Conservation (phyloP, 2,888 invertebrate genomes). For the Spilarctia lutea region DNA sequence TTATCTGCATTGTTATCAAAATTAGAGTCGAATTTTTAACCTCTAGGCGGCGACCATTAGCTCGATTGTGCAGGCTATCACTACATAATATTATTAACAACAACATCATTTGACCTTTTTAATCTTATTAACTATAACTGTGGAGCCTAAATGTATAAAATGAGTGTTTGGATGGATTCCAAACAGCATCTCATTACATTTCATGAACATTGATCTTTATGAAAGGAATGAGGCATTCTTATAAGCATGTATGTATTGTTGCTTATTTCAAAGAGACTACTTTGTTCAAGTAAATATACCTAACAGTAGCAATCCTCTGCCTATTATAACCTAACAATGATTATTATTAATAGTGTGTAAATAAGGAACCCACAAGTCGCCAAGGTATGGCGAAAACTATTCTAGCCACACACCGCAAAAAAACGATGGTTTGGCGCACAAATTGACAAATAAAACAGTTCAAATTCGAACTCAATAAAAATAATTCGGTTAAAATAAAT, state of each 20-base stretch:
- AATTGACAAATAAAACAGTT: background rate
- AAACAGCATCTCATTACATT: background rate
- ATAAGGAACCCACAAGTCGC: background rate
- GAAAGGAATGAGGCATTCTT: background rate
- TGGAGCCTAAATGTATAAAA: background rate
- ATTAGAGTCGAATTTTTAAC: background rate
- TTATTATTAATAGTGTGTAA: too few relatives aligned
- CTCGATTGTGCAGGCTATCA: background rate
- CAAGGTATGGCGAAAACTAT: background rate
- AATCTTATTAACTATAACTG: background rate
- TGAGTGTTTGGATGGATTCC: background rate
- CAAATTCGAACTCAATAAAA: background rate
- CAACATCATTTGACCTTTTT: background rate
- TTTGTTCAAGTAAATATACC: background rate
- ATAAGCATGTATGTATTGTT: background rate
- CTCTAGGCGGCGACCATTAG: background rate
- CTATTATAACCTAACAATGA: too few relatives aligned
- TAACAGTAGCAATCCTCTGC: background rate
- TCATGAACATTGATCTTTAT: background rate
- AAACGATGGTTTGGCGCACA: background rate
- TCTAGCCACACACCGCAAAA: background rate
- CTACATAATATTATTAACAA: background rate
- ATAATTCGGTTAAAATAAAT: background rate
- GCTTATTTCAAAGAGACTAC: background rate
- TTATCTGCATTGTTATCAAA: background rate